Percentiles rank a stretch among this genome's conserved stretches.
Evolutionary conservation across 2,888 invertebrate genomes (phyloP).

Genomic region (Oegoconia quadripuncta): DNA sequence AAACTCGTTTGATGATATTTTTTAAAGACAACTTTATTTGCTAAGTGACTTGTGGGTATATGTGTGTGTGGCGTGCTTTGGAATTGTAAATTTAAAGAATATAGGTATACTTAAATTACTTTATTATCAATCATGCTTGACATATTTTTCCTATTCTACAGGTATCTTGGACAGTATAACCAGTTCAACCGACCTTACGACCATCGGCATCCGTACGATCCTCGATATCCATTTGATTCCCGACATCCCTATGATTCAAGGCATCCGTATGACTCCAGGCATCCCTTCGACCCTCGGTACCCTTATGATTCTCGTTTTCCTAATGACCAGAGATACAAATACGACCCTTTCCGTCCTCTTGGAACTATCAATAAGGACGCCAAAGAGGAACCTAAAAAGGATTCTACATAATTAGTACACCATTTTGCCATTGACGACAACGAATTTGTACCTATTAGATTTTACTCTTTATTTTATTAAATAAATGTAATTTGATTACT

Average conservation of each 20-base stretch:
- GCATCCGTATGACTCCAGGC: slow-evolving; percentile 5
- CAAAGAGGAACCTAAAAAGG: slow-evolving; percentile 31
- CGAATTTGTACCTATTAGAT: slow-evolving; percentile 1
- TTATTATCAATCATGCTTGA: no score
- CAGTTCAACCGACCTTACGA: slow-evolving; percentile 23
- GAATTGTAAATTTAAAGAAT: no score
- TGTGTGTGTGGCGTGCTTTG: no score
- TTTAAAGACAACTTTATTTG: no score
- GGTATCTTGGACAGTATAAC: slow-evolving; percentile 38
- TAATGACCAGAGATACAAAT: slow-evolving; percentile 5
- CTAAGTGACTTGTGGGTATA: no score
- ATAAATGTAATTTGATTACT: background rate
- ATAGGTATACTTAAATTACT: no score
- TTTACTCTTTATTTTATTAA: background rate
- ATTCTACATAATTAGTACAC: slow-evolving; percentile 11
- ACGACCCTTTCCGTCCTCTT: slow-evolving; percentile 2
- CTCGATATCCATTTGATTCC: slow-evolving; percentile 26
- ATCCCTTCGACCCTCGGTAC: slow-evolving; percentile 8
- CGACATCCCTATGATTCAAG: slow-evolving; percentile 9
- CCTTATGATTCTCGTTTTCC: slow-evolving; percentile 3
- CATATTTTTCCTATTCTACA: no score
- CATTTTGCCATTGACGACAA: background rate
- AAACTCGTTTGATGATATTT: no score
- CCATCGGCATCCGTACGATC: no score
- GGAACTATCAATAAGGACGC: slow-evolving; percentile 18